Evolutionary conservation across 2,888 invertebrate genomes (phyloP), one percentile per base, ranked within the genome.

Genomic region (Slavum lentiscoides): DNA sequence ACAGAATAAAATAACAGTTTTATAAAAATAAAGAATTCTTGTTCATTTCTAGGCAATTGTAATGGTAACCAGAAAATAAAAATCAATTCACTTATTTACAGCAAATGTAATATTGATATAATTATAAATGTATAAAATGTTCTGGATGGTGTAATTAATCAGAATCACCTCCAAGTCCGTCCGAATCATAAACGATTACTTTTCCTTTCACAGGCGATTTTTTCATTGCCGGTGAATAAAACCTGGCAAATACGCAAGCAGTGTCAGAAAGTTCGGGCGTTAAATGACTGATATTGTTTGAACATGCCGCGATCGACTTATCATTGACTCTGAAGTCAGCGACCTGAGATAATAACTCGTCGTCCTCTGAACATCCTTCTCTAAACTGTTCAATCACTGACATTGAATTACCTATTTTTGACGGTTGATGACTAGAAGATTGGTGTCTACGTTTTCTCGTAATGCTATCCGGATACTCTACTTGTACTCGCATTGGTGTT

Each of bases 381-480:
- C 61, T 69, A 11, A 77, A 77, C 21, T 77, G 68, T 58, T 80
- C 77, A 80, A 80, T 70, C 8, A 70, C 21, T 53, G 70, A 62
- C 11, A 2, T 39, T 19, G 70, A 62, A 53, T 70, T 70, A 2
- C n/a, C 19, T 80, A 64, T 80, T 64, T 80, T 80, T 9, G 13
- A 6, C 0, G 23, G 23, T 8, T 64, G 37, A 39, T 64, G 61
- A 70, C 13, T 55, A 43, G 23, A 8, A 19, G 39, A 43, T 9
- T 61, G 53, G 23, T 70, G 69, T 55, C 39, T 69, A 1, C 77
- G 69, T 64, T 80, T 80, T 49, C 77, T 64, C 4, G 77, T 70
- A 70, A 80, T 80, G 55, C 55, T 80, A 70, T 80, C 77, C 9
- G 77, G 77, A 62, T 80, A 80, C 49, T 80, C 77, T 58, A 80